These are phyloP conservation scores for Orthosia cruda DNA, from an alignment of 2,888 invertebrate genomes.

Conservation along the genomic window DNA sequence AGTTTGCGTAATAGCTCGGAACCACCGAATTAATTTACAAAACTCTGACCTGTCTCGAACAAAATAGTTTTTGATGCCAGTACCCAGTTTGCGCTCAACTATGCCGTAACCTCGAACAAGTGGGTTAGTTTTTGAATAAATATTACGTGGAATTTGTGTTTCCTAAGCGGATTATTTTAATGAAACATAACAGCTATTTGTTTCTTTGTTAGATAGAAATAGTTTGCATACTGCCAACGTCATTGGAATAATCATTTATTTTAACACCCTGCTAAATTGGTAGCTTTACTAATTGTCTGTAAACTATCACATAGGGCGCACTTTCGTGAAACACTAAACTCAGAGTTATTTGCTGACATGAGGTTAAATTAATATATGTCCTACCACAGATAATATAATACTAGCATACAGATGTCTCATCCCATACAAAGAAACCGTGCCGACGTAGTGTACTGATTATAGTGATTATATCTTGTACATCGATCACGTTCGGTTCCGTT, in stretches of 20 bases:
- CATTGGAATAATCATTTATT: constrained; percentile 53
- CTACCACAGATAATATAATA: too few relatives aligned
- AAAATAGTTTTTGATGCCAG: constrained; percentile 86
- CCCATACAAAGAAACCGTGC: too few relatives aligned
- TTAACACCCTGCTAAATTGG: constrained; percentile 26
- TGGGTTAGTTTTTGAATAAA: constrained; percentile 73
- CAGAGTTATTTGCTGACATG: too few relatives aligned
- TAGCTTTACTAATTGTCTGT: constrained; percentile 8
- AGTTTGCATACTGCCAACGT: constrained; percentile 67
- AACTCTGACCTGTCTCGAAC: constrained; percentile 87
- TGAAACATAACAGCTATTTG: constrained; percentile 68
- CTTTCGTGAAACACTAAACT: too few relatives aligned
- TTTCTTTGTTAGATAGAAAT: constrained; percentile 64
- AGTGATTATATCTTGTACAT: too few relatives aligned
- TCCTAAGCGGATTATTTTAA: constrained; percentile 70
- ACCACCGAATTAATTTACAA: constrained; percentile 90
- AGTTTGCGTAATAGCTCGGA: constrained; percentile 90
- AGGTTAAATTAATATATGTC: too few relatives aligned
- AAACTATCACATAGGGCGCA: background rate
- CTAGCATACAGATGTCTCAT: too few relatives aligned
- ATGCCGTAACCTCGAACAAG: constrained; percentile 69
- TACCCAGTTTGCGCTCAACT: constrained; percentile 72
- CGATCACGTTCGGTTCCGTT: too few relatives aligned
- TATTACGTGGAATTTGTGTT: constrained; percentile 70
- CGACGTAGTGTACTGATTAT: too few relatives aligned